phyloP scores from a whole-genome alignment of 2,113 vertebrate genomes.

The Piliocolobus tephrosceles region DNA sequence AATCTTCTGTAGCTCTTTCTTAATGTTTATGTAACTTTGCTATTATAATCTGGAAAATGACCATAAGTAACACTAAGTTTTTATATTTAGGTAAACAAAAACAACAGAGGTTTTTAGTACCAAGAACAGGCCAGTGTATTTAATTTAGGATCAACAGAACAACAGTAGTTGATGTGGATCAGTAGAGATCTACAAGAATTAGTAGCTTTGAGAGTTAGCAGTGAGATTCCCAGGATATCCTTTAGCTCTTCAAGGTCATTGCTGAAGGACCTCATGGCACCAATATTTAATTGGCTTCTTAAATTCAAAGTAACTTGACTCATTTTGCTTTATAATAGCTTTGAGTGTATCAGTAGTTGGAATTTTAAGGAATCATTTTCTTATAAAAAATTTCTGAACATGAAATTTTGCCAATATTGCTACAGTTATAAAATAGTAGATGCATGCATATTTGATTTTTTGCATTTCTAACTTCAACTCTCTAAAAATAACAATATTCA shows the following conservation, averaged over 20 bases:
- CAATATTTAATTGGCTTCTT: conserved; percentile 35
- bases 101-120: neutral
- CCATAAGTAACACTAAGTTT: neutral
- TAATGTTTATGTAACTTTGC: neutral
- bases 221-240: neutral
- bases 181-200: neutral
- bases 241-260: neutral
- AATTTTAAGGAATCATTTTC: neutral
- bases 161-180: neutral
- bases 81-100: conserved; percentile 33
- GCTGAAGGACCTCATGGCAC: neutral
- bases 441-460: neutral
- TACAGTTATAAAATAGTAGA: neutral
- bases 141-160: neutral
- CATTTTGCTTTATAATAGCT: conserved; percentile 48
- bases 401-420: conserved; percentile 23
- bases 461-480: conserved; percentile 15
- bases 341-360: neutral
- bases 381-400: neutral
- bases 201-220: neutral
- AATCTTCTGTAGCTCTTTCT: neutral
- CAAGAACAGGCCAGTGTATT: neutral
- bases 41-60: neutral
- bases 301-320: neutral
- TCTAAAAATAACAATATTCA: conserved; percentile 41